Conservation (phyloP, 2,113 vertebrate genomes). For the Castor canadensis region DNA sequence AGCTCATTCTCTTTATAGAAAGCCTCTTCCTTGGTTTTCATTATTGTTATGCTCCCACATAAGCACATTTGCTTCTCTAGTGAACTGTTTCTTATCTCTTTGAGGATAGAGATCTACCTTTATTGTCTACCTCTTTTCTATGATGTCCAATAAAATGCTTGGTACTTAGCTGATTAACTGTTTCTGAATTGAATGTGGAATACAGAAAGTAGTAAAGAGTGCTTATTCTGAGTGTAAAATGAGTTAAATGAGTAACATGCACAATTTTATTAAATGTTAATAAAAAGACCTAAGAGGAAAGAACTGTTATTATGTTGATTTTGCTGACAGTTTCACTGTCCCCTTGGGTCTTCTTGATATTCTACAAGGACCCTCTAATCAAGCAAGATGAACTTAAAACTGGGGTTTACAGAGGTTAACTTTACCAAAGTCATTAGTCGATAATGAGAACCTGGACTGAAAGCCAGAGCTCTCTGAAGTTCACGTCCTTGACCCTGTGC, state of each 20-base stretch:
- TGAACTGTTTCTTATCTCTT: neutral
- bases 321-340: neutral
- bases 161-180: neutral
- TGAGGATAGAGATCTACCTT: neutral
- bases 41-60: neutral
- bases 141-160: neutral
- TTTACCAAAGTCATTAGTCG: neutral
- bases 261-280: neutral
- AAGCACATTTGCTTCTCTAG: neutral
- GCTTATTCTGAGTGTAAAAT: neutral
- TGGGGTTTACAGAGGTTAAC: neutral
- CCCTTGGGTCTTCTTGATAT: neutral
- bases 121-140: neutral
- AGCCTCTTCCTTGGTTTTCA: neutral
- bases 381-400: neutral
- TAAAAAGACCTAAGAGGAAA: neutral
- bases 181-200: neutral
- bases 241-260: neutral
- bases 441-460: neutral
- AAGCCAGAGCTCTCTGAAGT: neutral
- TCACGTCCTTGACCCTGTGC: too few relatives aligned
- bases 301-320: neutral
- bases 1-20: slow-evolving; percentile 27
- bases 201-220: neutral
- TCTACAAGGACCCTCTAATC: neutral